phyloP scores from a whole-genome alignment of 2,888 invertebrate species.

The Ganaspis brasiliensis region DNA sequence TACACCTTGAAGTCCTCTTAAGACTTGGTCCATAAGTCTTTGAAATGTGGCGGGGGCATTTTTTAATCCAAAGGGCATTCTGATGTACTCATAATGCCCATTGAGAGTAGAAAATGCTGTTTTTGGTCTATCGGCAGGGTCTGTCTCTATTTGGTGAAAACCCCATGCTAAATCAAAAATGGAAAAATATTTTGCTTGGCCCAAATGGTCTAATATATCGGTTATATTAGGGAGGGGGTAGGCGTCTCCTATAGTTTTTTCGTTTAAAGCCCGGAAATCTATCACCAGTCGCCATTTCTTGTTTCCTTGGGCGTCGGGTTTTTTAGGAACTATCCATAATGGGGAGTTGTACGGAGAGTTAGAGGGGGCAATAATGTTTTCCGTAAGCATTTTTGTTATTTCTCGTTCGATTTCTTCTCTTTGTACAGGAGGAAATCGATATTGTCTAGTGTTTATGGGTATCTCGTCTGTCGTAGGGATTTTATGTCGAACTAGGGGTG shows the following conservation, averaged over 20 bases:
- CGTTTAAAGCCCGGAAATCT: neutral
- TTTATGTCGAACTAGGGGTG: neutral
- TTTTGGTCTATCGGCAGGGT: no score
- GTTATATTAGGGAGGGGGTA: neutral
- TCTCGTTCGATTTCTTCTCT: neutral
- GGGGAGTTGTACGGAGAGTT: neutral
- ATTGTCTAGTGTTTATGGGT: neutral
- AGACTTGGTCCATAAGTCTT: neutral
- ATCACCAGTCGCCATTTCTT: neutral
- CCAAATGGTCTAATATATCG: neutral
- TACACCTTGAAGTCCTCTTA: neutral
- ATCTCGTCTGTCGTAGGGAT: neutral
- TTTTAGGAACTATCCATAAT: neutral
- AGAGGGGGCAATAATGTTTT: neutral
- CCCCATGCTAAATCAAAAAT: neutral
- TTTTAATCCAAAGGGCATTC: neutral
- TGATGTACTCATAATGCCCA: neutral
- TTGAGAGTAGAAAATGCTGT: no score
- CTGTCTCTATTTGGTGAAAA: neutral
- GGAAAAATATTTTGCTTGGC: neutral
- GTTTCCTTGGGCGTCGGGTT: neutral
- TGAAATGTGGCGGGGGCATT: neutral
- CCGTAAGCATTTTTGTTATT: no score
- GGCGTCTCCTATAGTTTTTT: no score
- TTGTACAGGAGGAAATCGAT: neutral